Percentiles rank a stretch among this genome's conserved stretches.
These are phyloP conservation scores for Meloe dianella DNA, from an alignment of 2,888 invertebrate species.

Conservation along the genomic window DNA sequence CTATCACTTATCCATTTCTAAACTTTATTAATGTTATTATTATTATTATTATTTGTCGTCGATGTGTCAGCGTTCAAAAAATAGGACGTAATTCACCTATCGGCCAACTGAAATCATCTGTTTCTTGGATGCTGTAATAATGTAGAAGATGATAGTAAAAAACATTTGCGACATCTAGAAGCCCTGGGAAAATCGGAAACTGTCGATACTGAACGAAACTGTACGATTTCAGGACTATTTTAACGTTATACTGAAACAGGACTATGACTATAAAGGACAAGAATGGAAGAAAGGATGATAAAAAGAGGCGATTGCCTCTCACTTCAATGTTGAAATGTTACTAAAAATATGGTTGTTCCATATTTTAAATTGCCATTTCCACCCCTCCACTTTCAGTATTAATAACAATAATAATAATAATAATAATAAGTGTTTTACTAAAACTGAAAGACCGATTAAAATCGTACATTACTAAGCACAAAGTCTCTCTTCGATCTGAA, in stretches of 20 bases:
- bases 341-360: constrained; percentile 17
- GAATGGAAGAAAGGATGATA: background rate
- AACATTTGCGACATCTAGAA: constrained; percentile 32
- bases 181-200: constrained; percentile 33
- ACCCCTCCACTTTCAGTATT: background rate
- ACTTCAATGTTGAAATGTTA: constrained; percentile 21
- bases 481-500: no score
- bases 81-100: background rate
- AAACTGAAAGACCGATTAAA: background rate
- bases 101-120: constrained; percentile 6
- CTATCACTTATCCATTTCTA: background rate
- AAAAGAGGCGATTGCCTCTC: constrained; percentile 27
- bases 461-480: no score
- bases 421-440: background rate
- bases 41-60: background rate
- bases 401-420: background rate
- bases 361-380: constrained; percentile 21
- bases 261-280: constrained; percentile 11
- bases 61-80: background rate
- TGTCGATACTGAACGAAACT: constrained; percentile 21
- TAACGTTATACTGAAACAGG: constrained; percentile 20
- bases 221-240: constrained; percentile 22
- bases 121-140: constrained; percentile 22
- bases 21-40: background rate
- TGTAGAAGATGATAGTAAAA: constrained; percentile 18